These are phyloP conservation scores for Zelostemma sp. DNA, from an alignment of 1,140 invertebrate species.

Conservation along the genomic window DNA sequence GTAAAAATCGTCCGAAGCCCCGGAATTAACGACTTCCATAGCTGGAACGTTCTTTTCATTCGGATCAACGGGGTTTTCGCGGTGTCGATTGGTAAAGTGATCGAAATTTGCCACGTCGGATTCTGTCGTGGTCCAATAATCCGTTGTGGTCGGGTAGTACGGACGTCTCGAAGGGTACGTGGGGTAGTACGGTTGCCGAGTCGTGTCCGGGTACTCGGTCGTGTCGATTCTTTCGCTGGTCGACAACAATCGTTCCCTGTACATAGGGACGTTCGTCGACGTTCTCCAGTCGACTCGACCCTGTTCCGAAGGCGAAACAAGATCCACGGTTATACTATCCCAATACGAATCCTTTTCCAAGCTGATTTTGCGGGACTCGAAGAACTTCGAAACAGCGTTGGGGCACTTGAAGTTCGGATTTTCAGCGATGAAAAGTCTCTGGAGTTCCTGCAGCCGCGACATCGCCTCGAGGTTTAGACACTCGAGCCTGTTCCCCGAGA, in stretches of 20 bases:
- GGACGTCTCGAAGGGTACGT: neutral
- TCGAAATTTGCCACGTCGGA: constrained; percentile 14
- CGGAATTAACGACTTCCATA: constrained; percentile 30
- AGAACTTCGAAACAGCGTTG: constrained; percentile 51
- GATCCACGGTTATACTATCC: constrained; percentile 41
- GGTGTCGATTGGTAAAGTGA: neutral
- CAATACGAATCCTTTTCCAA: constrained; percentile 57
- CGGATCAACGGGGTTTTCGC: neutral
- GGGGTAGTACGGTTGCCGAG: neutral
- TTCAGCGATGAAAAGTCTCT: constrained; percentile 57
- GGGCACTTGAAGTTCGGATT: constrained; percentile 63
- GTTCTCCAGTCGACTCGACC: constrained; percentile 6
- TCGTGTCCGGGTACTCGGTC: constrained; percentile 11
- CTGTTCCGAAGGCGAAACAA: constrained; percentile 12
- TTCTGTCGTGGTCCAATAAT: constrained; percentile 3
- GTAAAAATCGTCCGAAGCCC: constrained; percentile 28
- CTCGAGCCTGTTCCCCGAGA: constrained; percentile 61
- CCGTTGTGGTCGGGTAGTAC: constrained; percentile 16
- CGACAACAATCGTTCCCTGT: constrained; percentile 35
- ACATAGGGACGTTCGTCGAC: constrained; percentile 16
- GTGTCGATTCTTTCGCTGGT: constrained; percentile 7
- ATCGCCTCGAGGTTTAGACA: constrained; percentile 58
- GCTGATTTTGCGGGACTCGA: constrained; percentile 41
- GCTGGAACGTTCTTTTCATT: constrained; percentile 9
- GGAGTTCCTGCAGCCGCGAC: constrained; percentile 47